Percentiles rank a stretch among this genome's conserved stretches.
Conservation (phyloP, 2,113 vertebrate genomes). For the Onychorhynchus coronatus region DNA sequence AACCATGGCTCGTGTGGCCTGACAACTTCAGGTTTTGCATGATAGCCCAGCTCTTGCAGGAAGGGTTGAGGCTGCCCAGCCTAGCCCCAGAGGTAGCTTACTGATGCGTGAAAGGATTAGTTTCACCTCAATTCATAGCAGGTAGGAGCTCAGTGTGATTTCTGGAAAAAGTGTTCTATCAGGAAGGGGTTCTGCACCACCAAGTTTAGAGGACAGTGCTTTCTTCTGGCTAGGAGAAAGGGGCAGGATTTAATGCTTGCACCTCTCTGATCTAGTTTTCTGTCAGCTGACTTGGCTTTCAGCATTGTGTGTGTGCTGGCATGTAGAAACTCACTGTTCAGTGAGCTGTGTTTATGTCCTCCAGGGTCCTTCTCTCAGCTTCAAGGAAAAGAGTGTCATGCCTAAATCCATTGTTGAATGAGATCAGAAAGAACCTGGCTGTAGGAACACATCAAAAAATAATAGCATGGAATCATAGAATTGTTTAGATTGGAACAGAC, state of each 20-base stretch:
- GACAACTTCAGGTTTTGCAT: neutral
- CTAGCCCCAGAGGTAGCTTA: neutral
- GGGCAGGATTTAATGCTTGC: neutral
- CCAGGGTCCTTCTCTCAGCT: neutral
- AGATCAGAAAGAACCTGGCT: neutral
- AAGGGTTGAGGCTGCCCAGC: neutral
- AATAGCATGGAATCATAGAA: neutral
- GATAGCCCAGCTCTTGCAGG: neutral
- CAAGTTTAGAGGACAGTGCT: neutral
- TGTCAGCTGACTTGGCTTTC: neutral
- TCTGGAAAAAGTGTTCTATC: neutral
- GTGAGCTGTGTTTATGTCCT: neutral
- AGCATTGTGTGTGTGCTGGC: fast-evolving
- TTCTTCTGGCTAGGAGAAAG: neutral
- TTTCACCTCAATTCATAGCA: fast-evolving
- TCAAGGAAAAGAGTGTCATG: neutral
- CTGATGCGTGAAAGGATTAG: neutral
- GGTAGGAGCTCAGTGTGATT: neutral
- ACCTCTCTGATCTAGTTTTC: neutral
- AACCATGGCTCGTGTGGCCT: neutral
- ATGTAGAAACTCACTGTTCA: neutral
- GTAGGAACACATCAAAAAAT: neutral
- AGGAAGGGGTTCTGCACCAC: neutral
- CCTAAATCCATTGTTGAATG: neutral
- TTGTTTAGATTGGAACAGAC: neutral